A percentile compares a stretch with the other conserved stretches of the same genome.
Conservation (phyloP, 2,888 invertebrate genomes). For the Apoderus coryli region DNA sequence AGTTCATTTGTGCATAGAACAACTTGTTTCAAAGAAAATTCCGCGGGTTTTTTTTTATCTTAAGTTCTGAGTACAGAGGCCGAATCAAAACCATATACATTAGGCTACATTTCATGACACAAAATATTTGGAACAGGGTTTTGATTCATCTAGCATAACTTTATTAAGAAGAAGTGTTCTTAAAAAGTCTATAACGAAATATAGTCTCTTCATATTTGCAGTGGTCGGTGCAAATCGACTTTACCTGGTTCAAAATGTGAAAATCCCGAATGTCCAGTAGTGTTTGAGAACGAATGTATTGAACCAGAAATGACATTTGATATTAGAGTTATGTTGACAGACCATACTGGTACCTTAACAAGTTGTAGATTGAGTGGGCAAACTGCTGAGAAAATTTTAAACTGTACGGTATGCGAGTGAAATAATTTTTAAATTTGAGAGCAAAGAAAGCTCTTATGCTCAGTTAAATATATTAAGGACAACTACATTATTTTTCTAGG, state of each 20-base stretch:
- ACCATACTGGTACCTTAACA: conserved; percentile 52
- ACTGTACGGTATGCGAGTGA: conserved; percentile 37
- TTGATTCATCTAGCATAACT: too few species aligned
- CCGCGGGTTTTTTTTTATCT: too few species aligned
- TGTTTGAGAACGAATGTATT: conserved; percentile 22
- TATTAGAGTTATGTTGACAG: conserved; percentile 46
- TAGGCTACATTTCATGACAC: too few species aligned
- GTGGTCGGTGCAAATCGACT: conserved; percentile 23
- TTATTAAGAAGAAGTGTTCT: too few species aligned
- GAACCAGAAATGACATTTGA: conserved; percentile 37
- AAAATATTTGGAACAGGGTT: too few species aligned
- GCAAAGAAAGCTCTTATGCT: background rate
- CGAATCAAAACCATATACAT: too few species aligned
- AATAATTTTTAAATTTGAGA: background rate
- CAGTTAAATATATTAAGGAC: too few species aligned
- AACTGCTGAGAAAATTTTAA: conserved; percentile 43
- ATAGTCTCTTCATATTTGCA: too few species aligned
- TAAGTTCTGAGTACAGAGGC: too few species aligned
- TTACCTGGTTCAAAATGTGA: conserved; percentile 24
- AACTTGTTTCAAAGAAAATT: too few species aligned
- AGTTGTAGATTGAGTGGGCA: conserved; percentile 42
- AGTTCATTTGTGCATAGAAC: too few species aligned
- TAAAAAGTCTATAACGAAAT: too few species aligned
- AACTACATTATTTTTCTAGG: background rate
- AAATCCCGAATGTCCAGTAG: conserved; percentile 29